A percentile compares a stretch with the other conserved stretches of the same genome.
phyloP scores from a whole-genome alignment of 92 coral and sea anemone genomes.

The Phenganax subtilis region DNA sequence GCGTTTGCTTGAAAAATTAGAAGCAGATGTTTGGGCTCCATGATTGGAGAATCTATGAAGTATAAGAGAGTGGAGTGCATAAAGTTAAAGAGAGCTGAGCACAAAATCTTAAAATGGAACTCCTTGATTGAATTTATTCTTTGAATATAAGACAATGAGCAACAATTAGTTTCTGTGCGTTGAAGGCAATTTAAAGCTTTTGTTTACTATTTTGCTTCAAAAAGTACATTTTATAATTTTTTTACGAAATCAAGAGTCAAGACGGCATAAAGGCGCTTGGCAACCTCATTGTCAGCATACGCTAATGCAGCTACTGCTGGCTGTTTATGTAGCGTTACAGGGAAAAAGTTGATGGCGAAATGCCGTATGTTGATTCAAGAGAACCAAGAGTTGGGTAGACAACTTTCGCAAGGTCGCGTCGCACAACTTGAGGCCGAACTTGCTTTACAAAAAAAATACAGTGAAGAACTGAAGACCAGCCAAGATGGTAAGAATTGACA shows the following conservation, averaged over 20 bases:
- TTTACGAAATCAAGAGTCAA: not conserved
- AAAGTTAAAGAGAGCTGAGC: no score
- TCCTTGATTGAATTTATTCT: no score
- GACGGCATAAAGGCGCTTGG: not conserved
- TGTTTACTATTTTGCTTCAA: no score
- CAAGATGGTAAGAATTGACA: slow-evolving; percentile 73
- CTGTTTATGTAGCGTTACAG: slow-evolving; percentile 72
- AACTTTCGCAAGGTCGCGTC: slow-evolving; percentile 93
- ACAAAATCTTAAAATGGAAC: no score
- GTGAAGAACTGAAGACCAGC: slow-evolving; percentile 93
- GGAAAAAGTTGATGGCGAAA: slow-evolving; percentile 97
- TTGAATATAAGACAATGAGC: no score
- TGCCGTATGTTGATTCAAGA: slow-evolving; percentile 98
- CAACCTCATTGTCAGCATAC: not conserved
- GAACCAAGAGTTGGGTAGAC: slow-evolving; percentile 95
- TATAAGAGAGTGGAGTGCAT: no score
- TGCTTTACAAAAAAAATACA: slow-evolving; percentile 93
- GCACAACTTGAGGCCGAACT: slow-evolving; percentile 96
- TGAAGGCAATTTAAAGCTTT: no score
- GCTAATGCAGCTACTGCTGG: slow-evolving; percentile 5
- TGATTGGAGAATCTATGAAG: no score
- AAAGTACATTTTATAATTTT: not conserved
- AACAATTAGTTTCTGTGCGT: no score
- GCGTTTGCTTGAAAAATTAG: not conserved
- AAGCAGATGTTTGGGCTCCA: not conserved